phyloP scores from a whole-genome alignment of 2,113 vertebrate genomes.

The Tyto alba region DNA sequence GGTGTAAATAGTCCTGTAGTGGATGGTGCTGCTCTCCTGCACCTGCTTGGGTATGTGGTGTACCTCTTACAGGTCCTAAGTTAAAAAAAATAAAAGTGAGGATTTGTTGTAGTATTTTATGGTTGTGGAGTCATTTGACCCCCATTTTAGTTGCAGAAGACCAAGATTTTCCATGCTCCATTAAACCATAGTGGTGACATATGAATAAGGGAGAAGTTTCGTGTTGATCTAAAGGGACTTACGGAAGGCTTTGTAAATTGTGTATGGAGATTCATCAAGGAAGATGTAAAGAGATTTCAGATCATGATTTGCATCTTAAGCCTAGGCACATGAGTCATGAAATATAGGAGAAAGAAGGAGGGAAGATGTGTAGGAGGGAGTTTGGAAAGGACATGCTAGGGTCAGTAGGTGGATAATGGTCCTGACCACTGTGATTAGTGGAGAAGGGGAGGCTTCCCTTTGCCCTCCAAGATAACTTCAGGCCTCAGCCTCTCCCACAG shows the following conservation, averaged over 20 bases:
- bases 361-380: not conserved
- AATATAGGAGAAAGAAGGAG: not conserved
- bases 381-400: not conserved
- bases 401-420: not conserved
- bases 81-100: not conserved
- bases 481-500: not conserved
- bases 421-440: not conserved
- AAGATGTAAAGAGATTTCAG: not conserved
- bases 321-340: not conserved
- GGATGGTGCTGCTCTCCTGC: not conserved
- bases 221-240: not conserved
- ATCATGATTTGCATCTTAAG: not conserved
- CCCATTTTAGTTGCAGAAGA: not conserved
- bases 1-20: not conserved
- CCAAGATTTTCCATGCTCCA: not conserved
- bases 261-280: not conserved
- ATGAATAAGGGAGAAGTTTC: not conserved
- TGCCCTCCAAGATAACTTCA: not conserved
- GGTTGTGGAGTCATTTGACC: not conserved
- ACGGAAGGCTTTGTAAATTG: not conserved
- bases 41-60: rapidly evolving
- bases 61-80: not conserved
- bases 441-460: not conserved
- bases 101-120: not conserved
- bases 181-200: not conserved